A percentile compares a stretch with the other conserved stretches of the same genome.
These are phyloP conservation scores for Drosophila fungiperda DNA, from an alignment of 2,888 invertebrate species.

Conservation along the genomic window DNA sequence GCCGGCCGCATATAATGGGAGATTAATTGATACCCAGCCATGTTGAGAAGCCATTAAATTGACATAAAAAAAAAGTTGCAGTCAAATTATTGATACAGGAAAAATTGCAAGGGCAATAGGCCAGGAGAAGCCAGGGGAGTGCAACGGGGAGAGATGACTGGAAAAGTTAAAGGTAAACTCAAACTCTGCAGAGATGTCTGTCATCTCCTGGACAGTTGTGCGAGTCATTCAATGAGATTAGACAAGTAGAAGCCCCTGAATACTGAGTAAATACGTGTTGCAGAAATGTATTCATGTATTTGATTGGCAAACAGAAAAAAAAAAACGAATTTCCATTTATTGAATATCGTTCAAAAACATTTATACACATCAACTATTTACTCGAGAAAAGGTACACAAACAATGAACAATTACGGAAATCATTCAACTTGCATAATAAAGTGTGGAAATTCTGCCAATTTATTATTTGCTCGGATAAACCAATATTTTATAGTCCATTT, in stretches of 20 bases:
- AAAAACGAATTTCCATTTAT: background rate
- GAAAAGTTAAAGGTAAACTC: slow-evolving; percentile 10
- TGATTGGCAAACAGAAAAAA: background rate
- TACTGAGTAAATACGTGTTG: background rate
- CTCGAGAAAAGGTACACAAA: background rate
- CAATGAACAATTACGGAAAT: background rate
- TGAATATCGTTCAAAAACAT: background rate
- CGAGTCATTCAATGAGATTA: slow-evolving; percentile 67
- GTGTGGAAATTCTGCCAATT: background rate
- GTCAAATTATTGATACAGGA: slow-evolving; percentile 32
- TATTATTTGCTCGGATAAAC: background rate
- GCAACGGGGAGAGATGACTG: too few species aligned
- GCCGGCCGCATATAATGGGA: slow-evolving; percentile 58
- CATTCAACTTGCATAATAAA: background rate
- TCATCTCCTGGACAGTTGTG: slow-evolving; percentile 49
- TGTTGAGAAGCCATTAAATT: slow-evolving; percentile 61
- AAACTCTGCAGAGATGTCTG: slow-evolving; percentile 6
- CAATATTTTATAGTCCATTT: background rate
- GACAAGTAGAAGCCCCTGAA: slow-evolving; percentile 36
- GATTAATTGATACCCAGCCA: slow-evolving; percentile 73
- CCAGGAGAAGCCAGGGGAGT: background rate
- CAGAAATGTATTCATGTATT: background rate
- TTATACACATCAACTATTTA: background rate
- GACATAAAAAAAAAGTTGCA: slow-evolving; percentile 30
- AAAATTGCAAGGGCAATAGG: background rate